These are phyloP conservation scores for Siniperca scherzeri DNA, from an alignment of 2,797 vertebrate genomes.

Conservation along the genomic window DNA sequence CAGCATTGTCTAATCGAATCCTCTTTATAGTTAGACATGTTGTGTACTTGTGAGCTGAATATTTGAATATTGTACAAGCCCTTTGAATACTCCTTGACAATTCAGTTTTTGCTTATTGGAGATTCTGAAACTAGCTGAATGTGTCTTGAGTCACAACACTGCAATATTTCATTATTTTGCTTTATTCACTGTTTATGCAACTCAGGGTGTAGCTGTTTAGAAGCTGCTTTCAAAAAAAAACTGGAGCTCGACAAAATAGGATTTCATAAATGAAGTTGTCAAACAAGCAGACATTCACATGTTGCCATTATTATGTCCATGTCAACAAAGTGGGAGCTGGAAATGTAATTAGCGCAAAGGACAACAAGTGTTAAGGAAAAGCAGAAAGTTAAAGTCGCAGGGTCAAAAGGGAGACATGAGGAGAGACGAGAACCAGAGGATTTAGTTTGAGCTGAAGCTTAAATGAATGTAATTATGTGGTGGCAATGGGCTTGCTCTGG, in stretches of 20 bases:
- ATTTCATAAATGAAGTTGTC: background rate
- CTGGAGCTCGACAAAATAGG: background rate
- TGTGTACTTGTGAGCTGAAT: background rate
- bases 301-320: background rate
- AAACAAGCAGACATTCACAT: background rate
- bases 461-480: conserved; percentile 56
- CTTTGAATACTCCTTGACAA: background rate
- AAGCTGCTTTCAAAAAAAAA: background rate
- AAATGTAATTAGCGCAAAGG: conserved; percentile 25
- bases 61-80: background rate
- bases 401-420: conserved; percentile 7
- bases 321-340: background rate
- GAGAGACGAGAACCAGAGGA: conserved; percentile 6
- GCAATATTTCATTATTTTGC: background rate
- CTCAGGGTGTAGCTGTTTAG: background rate
- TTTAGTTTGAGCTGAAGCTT: conserved; percentile 45
- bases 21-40: background rate
- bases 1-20: conserved; percentile 13
- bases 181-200: background rate
- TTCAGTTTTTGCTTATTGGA: too few species aligned
- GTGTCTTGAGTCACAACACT: background rate
- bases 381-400: conserved; percentile 11
- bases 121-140: background rate
- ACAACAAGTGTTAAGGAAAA: conserved; percentile 16
- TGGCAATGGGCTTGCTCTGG: conserved; percentile 56